phyloP scores from a whole-genome alignment of 2,797 vertebrate genomes.

The Nyctibius grandis region DNA sequence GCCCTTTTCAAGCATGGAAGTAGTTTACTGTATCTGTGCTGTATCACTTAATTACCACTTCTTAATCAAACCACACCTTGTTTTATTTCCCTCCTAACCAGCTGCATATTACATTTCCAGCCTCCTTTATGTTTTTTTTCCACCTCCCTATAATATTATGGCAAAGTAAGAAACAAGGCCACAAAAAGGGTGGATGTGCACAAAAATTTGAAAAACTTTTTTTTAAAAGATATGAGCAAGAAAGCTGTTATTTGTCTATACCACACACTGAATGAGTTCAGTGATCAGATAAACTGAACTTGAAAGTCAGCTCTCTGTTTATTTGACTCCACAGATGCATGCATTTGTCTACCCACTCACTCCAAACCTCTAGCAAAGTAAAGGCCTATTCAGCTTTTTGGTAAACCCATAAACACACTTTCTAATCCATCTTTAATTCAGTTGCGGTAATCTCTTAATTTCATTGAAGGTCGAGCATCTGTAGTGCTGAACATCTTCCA shows the following conservation, averaged over 20 bases:
- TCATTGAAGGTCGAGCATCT: background rate
- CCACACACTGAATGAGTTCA: background rate
- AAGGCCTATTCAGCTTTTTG: background rate
- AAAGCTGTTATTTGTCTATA: background rate
- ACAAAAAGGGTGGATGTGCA: background rate
- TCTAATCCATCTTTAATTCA: background rate
- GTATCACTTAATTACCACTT: background rate
- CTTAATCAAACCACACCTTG: background rate
- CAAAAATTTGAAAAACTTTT: background rate
- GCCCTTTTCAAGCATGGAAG: background rate
- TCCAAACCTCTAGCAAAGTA: background rate
- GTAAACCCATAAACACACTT: background rate
- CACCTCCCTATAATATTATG: background rate
- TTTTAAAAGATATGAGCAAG: background rate
- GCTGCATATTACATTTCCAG: background rate
- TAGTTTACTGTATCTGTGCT: background rate
- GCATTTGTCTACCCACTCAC: background rate
- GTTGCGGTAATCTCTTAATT: background rate
- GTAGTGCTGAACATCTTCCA: background rate
- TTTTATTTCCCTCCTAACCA: background rate
- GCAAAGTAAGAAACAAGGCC: background rate
- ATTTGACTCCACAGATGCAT: background rate
- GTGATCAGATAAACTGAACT: background rate
- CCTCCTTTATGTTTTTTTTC: background rate
- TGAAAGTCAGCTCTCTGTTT: background rate